phyloP scores from a whole-genome alignment of 2,797 vertebrate species.

The Brachymystax lenok region DNA sequence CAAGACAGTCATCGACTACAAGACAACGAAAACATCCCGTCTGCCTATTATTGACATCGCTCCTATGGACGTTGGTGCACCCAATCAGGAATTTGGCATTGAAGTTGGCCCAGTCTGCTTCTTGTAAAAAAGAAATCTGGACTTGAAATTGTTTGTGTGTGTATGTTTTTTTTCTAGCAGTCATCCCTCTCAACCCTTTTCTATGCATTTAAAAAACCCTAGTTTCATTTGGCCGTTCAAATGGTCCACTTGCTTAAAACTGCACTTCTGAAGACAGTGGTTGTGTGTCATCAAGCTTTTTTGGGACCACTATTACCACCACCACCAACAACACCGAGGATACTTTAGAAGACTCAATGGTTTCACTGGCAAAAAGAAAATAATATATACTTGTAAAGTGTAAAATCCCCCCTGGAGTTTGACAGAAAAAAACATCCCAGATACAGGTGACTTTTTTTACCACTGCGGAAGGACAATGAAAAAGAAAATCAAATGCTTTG shows the following conservation, averaged over 20 bases:
- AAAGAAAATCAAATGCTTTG: constrained; percentile 79
- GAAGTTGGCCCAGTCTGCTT: constrained; percentile 88
- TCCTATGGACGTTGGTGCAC: constrained; percentile 86
- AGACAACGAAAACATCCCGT: constrained; percentile 86
- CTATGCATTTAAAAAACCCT: constrained; percentile 76
- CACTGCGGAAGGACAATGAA: constrained; percentile 81
- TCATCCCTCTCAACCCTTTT: constrained; percentile 89
- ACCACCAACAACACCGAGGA: constrained; percentile 82
- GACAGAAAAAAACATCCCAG: constrained; percentile 57
- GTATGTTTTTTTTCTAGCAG: constrained; percentile 86
- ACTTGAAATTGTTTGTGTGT: constrained; percentile 92
- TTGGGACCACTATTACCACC: constrained; percentile 80
- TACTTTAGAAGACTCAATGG: constrained; percentile 81
- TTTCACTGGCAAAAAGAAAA: constrained; percentile 88
- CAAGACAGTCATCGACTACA: constrained; percentile 89
- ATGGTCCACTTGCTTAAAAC: constrained; percentile 90
- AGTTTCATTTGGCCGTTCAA: constrained; percentile 74
- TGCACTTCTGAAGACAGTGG: constrained; percentile 83
- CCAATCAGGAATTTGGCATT: constrained; percentile 87
- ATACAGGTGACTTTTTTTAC: constrained; percentile 78
- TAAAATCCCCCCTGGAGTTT: constrained; percentile 75
- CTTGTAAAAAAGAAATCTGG: constrained; percentile 99
- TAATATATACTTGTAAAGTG: constrained; percentile 86
- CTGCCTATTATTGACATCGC: constrained; percentile 88
- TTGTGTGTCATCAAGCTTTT: constrained; percentile 56